A percentile compares a stretch with the other conserved stretches of the same genome.
Evolutionary conservation across 2,888 invertebrate genomes (phyloP).

Genomic region (Saturnia japonica): DNA sequence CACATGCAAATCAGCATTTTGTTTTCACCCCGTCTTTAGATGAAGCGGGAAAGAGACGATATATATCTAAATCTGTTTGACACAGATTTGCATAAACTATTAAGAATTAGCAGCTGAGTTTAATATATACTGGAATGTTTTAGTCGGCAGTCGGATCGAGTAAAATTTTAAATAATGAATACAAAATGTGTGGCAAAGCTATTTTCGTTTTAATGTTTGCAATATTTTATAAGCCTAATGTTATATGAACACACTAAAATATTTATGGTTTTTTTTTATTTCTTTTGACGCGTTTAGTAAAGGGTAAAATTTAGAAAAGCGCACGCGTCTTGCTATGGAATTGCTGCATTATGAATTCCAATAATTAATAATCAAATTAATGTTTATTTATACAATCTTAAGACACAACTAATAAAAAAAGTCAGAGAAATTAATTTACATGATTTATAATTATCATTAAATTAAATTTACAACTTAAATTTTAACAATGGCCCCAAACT

Average conservation of each 20-base stretch:
- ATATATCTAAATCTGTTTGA: constrained; percentile 46
- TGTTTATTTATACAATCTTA: no score
- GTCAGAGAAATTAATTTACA: no score
- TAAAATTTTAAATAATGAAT: constrained; percentile 35
- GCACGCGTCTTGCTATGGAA: no score
- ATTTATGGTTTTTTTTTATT: not conserved
- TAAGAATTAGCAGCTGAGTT: constrained; percentile 70
- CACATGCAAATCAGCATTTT: constrained; percentile 80
- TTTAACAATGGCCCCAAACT: no score
- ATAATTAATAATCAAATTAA: no score
- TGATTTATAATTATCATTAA: no score
- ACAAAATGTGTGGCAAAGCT: not conserved
- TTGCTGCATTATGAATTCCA: no score
- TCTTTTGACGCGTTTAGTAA: no score
- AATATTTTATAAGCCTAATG: not conserved
- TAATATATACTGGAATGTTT: constrained; percentile 48
- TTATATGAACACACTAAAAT: not conserved
- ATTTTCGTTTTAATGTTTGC: constrained; percentile 19
- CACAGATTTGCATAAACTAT: constrained; percentile 76
- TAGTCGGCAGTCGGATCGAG: constrained; percentile 30
- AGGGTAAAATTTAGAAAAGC: no score
- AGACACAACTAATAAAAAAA: no score
- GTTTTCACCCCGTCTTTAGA: constrained; percentile 58
- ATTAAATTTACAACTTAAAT: no score
- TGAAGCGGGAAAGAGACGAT: constrained; percentile 40